Conservation (phyloP, 2,797 vertebrate genomes). For the Psittacula echo region DNA sequence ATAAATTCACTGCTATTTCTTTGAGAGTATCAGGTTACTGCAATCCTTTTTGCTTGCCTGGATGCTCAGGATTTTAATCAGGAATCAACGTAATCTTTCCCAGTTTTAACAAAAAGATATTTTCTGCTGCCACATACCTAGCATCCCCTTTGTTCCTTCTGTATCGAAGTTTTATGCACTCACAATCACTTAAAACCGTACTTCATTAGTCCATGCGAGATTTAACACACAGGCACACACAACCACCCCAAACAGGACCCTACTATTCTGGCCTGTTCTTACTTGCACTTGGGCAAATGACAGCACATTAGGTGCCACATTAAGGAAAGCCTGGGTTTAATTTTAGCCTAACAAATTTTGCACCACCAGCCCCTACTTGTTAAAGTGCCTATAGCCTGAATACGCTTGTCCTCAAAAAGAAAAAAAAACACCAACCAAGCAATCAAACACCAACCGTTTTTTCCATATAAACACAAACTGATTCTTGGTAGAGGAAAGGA, state of each 20-base stretch:
- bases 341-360: not conserved
- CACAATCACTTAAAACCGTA: not conserved
- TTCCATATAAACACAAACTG: not conserved
- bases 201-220: not conserved
- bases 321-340: not conserved
- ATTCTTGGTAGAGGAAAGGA: not conserved
- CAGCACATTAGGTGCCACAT: not conserved
- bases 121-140: not conserved
- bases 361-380: not conserved
- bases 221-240: not conserved
- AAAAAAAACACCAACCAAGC: not conserved
- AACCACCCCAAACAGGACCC: not conserved
- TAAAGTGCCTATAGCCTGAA: not conserved
- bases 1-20: not conserved
- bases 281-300: not conserved
- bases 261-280: not conserved
- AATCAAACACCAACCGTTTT: not conserved
- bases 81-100: not conserved
- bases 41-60: not conserved
- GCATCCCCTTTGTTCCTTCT: not conserved
- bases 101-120: not conserved
- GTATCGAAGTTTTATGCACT: not conserved
- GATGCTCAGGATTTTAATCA: not conserved
- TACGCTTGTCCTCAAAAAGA: not conserved
- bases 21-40: not conserved